phyloP scores from a whole-genome alignment of 2,888 invertebrate genomes.

The Maniola hyperantus region DNA sequence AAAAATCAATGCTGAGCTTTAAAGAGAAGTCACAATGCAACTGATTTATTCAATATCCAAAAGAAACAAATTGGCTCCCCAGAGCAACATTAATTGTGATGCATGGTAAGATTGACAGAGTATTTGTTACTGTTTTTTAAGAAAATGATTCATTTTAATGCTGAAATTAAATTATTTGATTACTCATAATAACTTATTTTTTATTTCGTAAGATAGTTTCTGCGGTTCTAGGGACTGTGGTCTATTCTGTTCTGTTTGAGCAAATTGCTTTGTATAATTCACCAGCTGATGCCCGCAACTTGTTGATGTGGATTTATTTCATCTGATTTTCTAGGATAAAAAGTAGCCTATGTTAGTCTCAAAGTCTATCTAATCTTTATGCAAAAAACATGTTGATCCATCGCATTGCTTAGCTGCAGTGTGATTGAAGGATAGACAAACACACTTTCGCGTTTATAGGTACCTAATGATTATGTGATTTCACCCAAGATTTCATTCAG shows the following conservation, averaged over 20 bases:
- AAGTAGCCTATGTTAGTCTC: too few species aligned
- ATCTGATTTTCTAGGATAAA: neutral
- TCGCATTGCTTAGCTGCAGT: too few species aligned
- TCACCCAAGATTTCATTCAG: too few species aligned
- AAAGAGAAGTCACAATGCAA: neutral
- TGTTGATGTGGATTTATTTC: neutral
- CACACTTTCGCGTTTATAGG: too few species aligned
- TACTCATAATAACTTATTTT: slow-evolving; percentile 19
- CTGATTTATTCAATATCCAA: neutral
- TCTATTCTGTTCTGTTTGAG: too few species aligned
- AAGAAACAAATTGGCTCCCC: neutral
- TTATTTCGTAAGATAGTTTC: neutral
- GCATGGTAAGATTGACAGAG: slow-evolving; percentile 2
- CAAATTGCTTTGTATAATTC: too few species aligned
- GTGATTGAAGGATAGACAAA: too few species aligned
- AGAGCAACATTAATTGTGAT: neutral
- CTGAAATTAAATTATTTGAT: slow-evolving; percentile 34
- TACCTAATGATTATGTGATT: too few species aligned
- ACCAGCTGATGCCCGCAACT: neutral
- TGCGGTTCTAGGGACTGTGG: neutral
- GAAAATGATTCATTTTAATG: neutral
- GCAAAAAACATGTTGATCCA: too few species aligned
- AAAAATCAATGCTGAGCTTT: neutral
- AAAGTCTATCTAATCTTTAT: too few species aligned
- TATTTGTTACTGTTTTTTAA: slow-evolving; percentile 23